Percentiles rank a stretch among this genome's conserved stretches.
These are phyloP conservation scores for Neria commutata DNA, from an alignment of 2,888 invertebrate genomes.

Conservation along the genomic window DNA sequence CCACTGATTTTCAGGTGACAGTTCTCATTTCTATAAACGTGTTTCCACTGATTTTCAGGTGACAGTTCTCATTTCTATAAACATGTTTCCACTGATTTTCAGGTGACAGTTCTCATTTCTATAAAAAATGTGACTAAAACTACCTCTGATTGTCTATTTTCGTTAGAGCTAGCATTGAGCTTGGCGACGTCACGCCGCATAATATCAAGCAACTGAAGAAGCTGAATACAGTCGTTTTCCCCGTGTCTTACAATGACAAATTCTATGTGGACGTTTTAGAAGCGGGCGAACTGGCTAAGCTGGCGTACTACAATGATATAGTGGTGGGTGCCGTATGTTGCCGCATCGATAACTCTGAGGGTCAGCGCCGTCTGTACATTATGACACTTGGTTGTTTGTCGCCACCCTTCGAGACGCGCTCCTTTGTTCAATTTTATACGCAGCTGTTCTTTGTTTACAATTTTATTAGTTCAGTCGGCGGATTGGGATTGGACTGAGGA, in stretches of 20 bases:
- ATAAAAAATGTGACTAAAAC: too few relatives aligned
- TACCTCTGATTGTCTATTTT: background rate
- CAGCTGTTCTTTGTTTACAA: too few relatives aligned
- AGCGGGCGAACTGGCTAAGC: slow-evolving; percentile 95
- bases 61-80: too few relatives aligned
- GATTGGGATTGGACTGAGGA: too few relatives aligned
- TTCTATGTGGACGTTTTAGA: slow-evolving; percentile 99
- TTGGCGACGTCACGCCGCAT: slow-evolving; percentile 98
- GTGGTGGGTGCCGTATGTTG: slow-evolving; percentile 99
- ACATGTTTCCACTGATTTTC: too few relatives aligned
- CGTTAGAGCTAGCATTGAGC: slow-evolving; percentile 86
- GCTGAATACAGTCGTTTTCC: slow-evolving; percentile 96
- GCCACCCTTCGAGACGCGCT: too few relatives aligned
- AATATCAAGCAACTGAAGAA: slow-evolving; percentile 98
- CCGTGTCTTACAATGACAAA: slow-evolving; percentile 98
- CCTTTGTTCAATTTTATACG: too few relatives aligned
- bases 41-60: too few relatives aligned
- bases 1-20: too few relatives aligned
- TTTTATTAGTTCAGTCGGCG: too few relatives aligned
- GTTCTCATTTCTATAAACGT: too few relatives aligned
- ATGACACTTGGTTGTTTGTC: slow-evolving; percentile 99
- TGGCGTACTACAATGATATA: slow-evolving; percentile 99
- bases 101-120: too few relatives aligned
- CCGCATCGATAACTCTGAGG: slow-evolving; percentile 91
- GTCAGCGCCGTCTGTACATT: slow-evolving; percentile 90